Base-by-base conservation (phyloP, 2,888 invertebrate species). In the Anticlea derivata region DNA sequence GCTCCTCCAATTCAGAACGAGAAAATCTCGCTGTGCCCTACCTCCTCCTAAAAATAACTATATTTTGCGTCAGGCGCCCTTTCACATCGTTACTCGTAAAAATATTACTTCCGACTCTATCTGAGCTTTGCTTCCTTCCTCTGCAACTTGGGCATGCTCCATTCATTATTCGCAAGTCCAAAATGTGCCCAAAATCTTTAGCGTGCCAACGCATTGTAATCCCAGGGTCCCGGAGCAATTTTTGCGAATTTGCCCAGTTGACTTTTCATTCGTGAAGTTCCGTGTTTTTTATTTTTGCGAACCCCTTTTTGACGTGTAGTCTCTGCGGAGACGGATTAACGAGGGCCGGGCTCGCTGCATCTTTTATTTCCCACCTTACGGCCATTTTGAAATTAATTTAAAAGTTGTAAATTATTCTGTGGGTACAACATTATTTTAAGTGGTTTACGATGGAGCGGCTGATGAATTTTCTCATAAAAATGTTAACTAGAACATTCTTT, bases 171-270 rank as follows among this genome's bases (percentile, higher is more conserved):
- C 44, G 43, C 48, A 34, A 39, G 44, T 38, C 44, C 56, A 34
- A 55, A 52, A 57, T 44, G 38, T 38, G 29, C 37, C 31, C 43
- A 44, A 51, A 50, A 58, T 55, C 39, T 55, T 46, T 43, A 41
- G 34, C 40, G 29, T 46, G 50, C 35, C 39, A 27, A 40, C 44
- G 47, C 44, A 38, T 34, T 45, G 46, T 41, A 55, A 27, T 71
- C 75, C 71, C 74, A 47, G n/a, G 61, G 68, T 69, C 79, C 78
- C 82, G 66, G 29, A 70, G 69, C 81, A 83, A 80, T 83, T 80
- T 83, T 76, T 70, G 65, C 72, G 76, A 83, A 81, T 82, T 78
- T 70, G 71, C 71, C 70, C 70, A 60, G 78, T 78, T 75, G 73
- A 73, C 68, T 74, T 75, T 50, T 70, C 74, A 70, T 74, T 75